Percentiles rank a stretch among this genome's conserved stretches.
phyloP scores from a whole-genome alignment of 2,888 invertebrate species.

The Germaria angustata region DNA sequence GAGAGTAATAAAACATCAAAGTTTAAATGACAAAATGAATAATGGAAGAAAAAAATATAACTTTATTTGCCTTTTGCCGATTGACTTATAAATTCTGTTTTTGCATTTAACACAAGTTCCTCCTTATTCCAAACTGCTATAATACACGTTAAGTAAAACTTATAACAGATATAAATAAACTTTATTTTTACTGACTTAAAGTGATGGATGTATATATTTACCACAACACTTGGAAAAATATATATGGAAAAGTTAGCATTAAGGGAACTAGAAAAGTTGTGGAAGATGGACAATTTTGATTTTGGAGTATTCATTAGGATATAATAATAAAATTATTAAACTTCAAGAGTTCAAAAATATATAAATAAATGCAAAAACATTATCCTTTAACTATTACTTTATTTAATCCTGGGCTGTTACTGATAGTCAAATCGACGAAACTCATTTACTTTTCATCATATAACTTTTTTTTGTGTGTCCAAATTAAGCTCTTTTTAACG shows the following conservation, averaged over 20 bases:
- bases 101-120: not conserved
- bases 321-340: no score
- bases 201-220: not conserved
- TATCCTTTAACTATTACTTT: no score
- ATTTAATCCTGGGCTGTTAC: no score
- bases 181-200: conserved; percentile 25
- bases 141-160: not conserved
- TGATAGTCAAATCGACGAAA: no score
- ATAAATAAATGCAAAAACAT: not conserved
- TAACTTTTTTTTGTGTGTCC: no score
- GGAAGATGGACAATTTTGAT: no score
- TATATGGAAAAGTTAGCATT: not conserved
- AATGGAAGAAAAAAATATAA: conserved; percentile 10
- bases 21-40: conserved; percentile 30
- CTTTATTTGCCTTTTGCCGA: conserved; percentile 8
- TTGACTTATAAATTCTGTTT: not conserved
- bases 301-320: no score
- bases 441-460: no score
- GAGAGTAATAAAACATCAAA: conserved; percentile 52
- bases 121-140: not conserved
- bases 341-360: no score
- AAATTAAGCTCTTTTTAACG: no score
- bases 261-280: no score
- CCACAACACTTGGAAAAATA: not conserved
- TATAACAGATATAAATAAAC: conserved; percentile 8